Evolutionary conservation across 1,140 invertebrate species (phyloP), one percentile per base, ranked within the genome.

Genomic region (Scylla paramamosain): DNA sequence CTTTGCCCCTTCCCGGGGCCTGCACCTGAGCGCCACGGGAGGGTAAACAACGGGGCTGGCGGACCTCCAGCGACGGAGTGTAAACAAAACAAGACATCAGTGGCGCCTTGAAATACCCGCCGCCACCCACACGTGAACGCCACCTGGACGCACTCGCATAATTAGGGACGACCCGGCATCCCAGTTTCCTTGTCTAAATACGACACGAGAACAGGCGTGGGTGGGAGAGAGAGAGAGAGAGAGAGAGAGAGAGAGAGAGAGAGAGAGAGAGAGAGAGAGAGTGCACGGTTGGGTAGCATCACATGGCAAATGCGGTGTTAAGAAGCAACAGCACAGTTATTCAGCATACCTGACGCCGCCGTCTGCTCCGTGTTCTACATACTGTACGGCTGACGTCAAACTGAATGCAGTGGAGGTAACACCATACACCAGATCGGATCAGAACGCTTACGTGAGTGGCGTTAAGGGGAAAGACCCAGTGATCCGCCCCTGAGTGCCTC

Each of bases 71-170:
- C 67, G 67, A 77, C 67, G 67, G 67, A n/a, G 67, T 77, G 67
- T 77, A 77, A 77, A 77, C 67, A 77, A 77, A 77, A 77, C 25
- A 77, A 77, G n/a, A 77, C 67, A 77, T 77, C 67, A 77, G 67
- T 77, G 67, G 67, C 67, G 67, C 67, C 67, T n/a, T 77, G 67
- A 77, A 77, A 77, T 77, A 77, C 25, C 67, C 67, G 67, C 67
- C 25, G 67, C 67, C 67, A 77, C 67, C 52, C 25, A 77, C 67
- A 77, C 67, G 67, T 77, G 67, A 77, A 77, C 67, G 67, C 67
- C 67, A 77, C 67, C 25, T 77, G 67, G 67, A 77, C 67, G 67
- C 67, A 77, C 67, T 20, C 67, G 67, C 67, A 77, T 77, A 77
- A 77, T 77, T 77, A 77, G 67, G 67, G 67, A 16, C 67, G 67